Percentiles rank a stretch among this genome's conserved stretches.
Conservation (phyloP, 2,888 invertebrate species). For the Carcina quercana region DNA sequence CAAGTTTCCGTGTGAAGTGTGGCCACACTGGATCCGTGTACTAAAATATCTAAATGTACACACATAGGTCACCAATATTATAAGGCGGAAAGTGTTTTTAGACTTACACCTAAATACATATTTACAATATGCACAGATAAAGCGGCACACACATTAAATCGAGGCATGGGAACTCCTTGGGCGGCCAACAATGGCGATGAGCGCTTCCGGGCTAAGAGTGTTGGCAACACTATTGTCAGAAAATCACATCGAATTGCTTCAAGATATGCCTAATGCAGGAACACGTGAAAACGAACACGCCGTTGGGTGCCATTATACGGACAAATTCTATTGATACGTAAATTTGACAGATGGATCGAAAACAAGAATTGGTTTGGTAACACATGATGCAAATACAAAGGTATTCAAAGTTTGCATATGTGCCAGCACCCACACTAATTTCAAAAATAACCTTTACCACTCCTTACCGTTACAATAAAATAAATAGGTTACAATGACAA, state of each 20-base stretch:
- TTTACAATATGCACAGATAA: constrained; percentile 69
- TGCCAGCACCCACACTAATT: constrained; percentile 33
- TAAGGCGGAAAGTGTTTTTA: constrained; percentile 63
- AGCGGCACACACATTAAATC: constrained; percentile 51
- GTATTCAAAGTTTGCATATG: too few species aligned
- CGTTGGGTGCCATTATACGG: too few species aligned
- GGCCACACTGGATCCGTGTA: constrained; percentile 21
- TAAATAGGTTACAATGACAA: constrained; percentile 52
- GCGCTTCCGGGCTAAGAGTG: too few species aligned
- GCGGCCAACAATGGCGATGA: constrained; percentile 50
- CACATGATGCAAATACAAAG: too few species aligned
- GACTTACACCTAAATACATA: constrained; percentile 45
- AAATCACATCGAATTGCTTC: constrained; percentile 44
- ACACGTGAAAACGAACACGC: constrained; percentile 30
- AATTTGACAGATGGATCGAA: too few species aligned
- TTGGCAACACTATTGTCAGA: constrained; percentile 25
- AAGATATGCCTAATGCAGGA: constrained; percentile 47
- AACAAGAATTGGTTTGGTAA: too few species aligned
- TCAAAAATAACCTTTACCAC: constrained; percentile 26
- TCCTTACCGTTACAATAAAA: constrained; percentile 26
- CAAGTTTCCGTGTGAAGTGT: too few species aligned
- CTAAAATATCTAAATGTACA: constrained; percentile 28
- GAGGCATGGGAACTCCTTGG: constrained; percentile 37
- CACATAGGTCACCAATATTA: constrained; percentile 47
- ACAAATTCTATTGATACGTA: too few species aligned